These are phyloP conservation scores for Macrosiphum euphorbiae DNA, from an alignment of 2,888 invertebrate species.

Conservation along the genomic window DNA sequence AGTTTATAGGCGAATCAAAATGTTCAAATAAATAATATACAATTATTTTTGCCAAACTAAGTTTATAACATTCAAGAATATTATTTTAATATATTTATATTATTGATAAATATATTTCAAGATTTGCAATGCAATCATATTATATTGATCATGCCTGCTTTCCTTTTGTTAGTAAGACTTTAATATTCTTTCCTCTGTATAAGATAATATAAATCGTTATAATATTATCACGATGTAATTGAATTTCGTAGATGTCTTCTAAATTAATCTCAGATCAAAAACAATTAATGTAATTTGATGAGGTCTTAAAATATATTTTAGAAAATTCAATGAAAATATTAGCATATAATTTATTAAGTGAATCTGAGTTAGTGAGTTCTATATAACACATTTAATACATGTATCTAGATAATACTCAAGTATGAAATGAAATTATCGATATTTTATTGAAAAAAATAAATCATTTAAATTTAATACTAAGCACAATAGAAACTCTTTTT, in stretches of 20 bases:
- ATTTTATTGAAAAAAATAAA: not conserved
- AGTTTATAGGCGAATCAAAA: conserved; percentile 39
- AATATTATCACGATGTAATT: not conserved
- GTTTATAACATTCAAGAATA: not conserved
- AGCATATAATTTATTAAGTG: not conserved
- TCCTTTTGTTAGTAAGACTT: not conserved
- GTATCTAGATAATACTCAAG: not conserved
- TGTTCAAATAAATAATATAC: not conserved
- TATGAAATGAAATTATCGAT: not conserved
- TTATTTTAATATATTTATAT: not conserved
- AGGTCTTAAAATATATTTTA: not conserved
- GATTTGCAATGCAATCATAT: not conserved
- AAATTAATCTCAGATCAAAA: not conserved
- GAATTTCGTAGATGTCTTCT: not conserved
- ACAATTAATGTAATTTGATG: not conserved
- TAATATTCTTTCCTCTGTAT: not conserved
- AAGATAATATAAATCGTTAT: not conserved
- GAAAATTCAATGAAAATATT: not conserved
- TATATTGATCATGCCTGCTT: not conserved
- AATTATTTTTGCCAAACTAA: conserved; percentile 45
- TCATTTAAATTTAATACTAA: not conserved
- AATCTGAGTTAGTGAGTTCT: too few relatives aligned
- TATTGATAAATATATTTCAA: not conserved
- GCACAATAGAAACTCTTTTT: not conserved
- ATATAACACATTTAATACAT: not conserved